These are phyloP conservation scores for Sthenelais limicola DNA, from an alignment of 2,888 invertebrate genomes.

Conservation along the genomic window DNA sequence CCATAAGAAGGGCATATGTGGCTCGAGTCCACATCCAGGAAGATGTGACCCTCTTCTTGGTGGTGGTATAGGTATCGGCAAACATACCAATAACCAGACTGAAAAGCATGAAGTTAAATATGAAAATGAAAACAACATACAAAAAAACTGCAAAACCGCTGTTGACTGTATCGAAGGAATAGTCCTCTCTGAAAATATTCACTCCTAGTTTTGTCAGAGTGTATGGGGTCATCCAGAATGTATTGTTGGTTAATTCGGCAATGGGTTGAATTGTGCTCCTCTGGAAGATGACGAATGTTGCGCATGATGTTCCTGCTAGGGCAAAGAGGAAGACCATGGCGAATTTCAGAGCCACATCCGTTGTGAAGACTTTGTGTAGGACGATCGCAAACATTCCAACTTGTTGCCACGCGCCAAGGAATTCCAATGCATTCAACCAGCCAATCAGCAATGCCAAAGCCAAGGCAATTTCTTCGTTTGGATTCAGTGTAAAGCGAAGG, in stretches of 20 bases:
- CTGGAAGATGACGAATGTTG: conserved; percentile 33
- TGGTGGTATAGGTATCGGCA: conserved; percentile 29
- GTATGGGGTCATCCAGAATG: conserved; percentile 32
- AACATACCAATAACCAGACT: conserved; percentile 21
- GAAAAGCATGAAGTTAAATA: conserved; percentile 24
- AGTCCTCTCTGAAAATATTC: conserved; percentile 6
- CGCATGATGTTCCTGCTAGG: conserved; percentile 7
- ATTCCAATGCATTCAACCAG: conserved; percentile 27
- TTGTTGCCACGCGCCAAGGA: conserved; percentile 29
- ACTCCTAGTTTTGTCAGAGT: conserved; percentile 27
- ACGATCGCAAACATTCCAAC: conserved; percentile 35
- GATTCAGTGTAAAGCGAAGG: conserved; percentile 6
- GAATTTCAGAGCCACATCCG: conserved; percentile 9
- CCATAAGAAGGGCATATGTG: conserved; percentile 24
- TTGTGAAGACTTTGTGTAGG: conserved; percentile 2
- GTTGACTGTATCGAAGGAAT: background rate
- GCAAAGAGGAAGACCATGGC: conserved; percentile 5
- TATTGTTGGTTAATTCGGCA: background rate
- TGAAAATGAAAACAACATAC: conserved; percentile 14
- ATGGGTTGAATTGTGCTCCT: background rate
- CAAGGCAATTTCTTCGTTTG: conserved; percentile 24
- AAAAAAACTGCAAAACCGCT: conserved; percentile 21
- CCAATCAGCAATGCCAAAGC: conserved; percentile 15
- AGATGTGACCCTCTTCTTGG: conserved; percentile 2
- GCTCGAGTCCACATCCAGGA: conserved; percentile 34